Base-by-base conservation (phyloP, 1,140 invertebrate species). In the Apolygus lucorum region DNA sequence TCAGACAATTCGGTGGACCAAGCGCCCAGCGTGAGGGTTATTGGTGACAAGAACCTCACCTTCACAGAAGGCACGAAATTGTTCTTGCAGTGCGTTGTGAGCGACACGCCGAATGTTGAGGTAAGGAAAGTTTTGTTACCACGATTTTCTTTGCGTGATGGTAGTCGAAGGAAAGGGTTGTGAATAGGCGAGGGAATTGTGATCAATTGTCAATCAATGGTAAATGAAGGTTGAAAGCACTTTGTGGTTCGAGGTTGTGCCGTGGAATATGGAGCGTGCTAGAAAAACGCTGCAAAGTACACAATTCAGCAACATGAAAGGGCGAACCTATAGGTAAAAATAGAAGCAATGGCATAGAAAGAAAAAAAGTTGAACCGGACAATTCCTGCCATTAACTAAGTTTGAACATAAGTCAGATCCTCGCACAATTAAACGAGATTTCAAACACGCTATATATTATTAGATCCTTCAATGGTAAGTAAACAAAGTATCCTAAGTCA, bases 11-110 rank as follows among this genome's bases (percentile, higher is more conserved):
- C n/a, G n/a, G n/a, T 17, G 4, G 17, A 14, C 17, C 13, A 28
- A 4, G 14, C 63, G 2, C 26, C 26, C 14, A 34, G 14, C 2
- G 29, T 34, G 8, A 25, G 2, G 25, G 2, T 14, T 27, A 27
- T 34, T 65, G 63, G 29, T 13, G 63, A 34, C 24, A n/a, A 65
- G 52, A 67, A 42, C 66, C 21, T 67, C 29, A 28, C 4, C 52
- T 34, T 42, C 8, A 49, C 34, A 27, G 63, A 28, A 65, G 26
- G 26, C 4, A 21, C 13, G 13, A 28, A n/a, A 24, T 22, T 22
- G 17, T 2, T 1, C 22, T n/a, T 65, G 26, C 63, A 65, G 22
- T 28, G 26, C 24, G 22, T 24, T 4, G 22, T 24, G 2, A 59
- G 8, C 22, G 22, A 59, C 22, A 59, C 22, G 4, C 54, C 54